Evolutionary conservation across 2,113 vertebrate genomes (phyloP), one percentile per base, ranked within the genome.

Genomic region (Gallinago undulata): DNA sequence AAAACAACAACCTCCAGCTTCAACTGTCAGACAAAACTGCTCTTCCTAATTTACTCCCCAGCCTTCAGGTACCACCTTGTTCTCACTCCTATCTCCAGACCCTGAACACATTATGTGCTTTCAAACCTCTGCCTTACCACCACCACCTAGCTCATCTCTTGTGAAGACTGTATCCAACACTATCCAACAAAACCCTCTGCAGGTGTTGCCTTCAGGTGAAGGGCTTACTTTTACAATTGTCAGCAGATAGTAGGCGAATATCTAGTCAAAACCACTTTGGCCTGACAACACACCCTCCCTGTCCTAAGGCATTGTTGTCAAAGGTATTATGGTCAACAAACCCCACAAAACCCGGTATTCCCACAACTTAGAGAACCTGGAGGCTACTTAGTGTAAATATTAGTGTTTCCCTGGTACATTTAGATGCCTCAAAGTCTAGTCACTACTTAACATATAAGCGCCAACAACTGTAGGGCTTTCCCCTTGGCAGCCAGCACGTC

Each of bases 101-200:
- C 35, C 13, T 5, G 12, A 63, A n/a, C 35, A 37, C 28, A 4
- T 0, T 2, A 27, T 1, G 1, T 3, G 5, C 28, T 69, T n/a
- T 57, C 50, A 33, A 15, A 2, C 21, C 30, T 72, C 37, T 64
- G 19, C 48, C 53, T 50, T 8, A 3, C 0, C 47, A 13, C 9
- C 35, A 27, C 1, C 18, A 18, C 27, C 9, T 27, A 35, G 25
- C 30, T 27, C 62, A 28, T 7, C 39, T n/a, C 68, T 17, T 10
- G 2, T 14, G 24, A 70, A 39, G 27, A 8, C 30, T 48, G n/a
- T 39, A 39, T 39, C 39, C 11, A 39, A 39, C 39, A 39, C 39
- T 21, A 48, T 28, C 37, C 25, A 33, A 2, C 13, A 53, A 56
- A 47, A 18, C 3, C n/a, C 37, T 8, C 45, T 59, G 19, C 35